phyloP scores from a whole-genome alignment of 2,888 invertebrate species.

The Cinara cedri region DNA sequence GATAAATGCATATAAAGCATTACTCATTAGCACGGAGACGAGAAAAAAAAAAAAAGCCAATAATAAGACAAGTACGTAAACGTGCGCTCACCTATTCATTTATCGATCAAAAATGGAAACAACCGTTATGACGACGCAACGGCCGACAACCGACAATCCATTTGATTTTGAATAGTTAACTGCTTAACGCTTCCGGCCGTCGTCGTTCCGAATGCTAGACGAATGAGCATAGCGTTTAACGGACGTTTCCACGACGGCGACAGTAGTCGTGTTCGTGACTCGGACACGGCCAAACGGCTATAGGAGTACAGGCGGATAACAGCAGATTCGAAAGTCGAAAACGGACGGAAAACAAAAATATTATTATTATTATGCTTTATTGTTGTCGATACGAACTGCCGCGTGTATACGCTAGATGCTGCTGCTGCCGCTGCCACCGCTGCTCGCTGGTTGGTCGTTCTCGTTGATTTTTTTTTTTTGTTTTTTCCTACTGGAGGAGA shows the following conservation, averaged over 20 bases:
- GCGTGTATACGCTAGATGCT: conserved; percentile 21
- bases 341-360: conserved; percentile 27
- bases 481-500: conserved; percentile 7
- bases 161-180: conserved; percentile 48
- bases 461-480: background rate
- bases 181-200: conserved; percentile 36
- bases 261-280: background rate
- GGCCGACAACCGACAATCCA: conserved; percentile 44
- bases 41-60: background rate
- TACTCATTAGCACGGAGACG: no score
- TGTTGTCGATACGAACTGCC: background rate
- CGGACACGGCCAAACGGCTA: background rate
- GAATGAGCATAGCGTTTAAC: conserved; percentile 30
- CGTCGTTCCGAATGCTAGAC: background rate
- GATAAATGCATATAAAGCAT: no score
- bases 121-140: conserved; percentile 53
- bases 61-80: background rate
- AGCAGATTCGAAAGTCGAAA: conserved; percentile 19
- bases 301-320: background rate
- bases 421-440: background rate
- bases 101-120: conserved; percentile 36
- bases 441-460: conserved; percentile 3
- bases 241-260: conserved; percentile 15
- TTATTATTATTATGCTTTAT: conserved; percentile 15
- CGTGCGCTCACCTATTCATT: conserved; percentile 53